phyloP scores from a whole-genome alignment of 2,113 vertebrate genomes.

The Aphyosemion australe region DNA sequence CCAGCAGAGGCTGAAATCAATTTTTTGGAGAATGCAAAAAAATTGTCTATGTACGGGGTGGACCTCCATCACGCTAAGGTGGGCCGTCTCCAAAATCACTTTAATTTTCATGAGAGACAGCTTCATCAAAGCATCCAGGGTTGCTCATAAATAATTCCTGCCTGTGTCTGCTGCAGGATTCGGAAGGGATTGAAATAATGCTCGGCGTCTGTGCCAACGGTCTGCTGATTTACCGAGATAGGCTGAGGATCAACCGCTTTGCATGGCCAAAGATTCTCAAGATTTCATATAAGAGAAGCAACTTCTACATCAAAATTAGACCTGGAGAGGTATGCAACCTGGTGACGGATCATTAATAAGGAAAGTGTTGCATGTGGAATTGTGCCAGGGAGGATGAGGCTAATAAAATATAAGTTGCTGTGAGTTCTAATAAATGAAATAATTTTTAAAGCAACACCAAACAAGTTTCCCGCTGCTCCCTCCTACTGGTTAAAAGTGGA shows the following conservation, averaged over 20 bases:
- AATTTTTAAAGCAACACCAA: too few species aligned
- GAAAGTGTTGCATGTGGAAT: too few species aligned
- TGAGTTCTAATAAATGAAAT: too few species aligned
- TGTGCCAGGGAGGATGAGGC: too few species aligned
- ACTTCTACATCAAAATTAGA: constrained; percentile 99
- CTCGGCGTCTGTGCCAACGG: constrained; percentile 96
- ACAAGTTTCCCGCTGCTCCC: too few species aligned
- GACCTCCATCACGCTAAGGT: constrained; percentile 99
- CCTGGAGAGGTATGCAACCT: constrained; percentile 87
- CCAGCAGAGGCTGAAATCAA: constrained; percentile 98
- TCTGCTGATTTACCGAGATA: constrained; percentile 95
- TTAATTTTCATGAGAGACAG: neutral
- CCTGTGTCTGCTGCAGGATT: constrained; percentile 82
- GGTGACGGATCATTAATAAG: too few species aligned
- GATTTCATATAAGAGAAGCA: constrained; percentile 98
- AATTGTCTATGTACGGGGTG: constrained; percentile 98
- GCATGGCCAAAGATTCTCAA: constrained; percentile 99
- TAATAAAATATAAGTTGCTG: too few species aligned
- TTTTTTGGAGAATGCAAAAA: constrained; percentile 98
- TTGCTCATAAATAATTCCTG: neutral
- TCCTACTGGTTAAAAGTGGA: too few species aligned
- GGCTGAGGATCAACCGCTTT: constrained; percentile 97
- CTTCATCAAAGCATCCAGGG: neutral
- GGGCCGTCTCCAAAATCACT: constrained; percentile 14
- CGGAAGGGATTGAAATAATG: constrained; percentile 98